Conservation (phyloP, 30 jellyfish, hydroid and myxozoan species). For the Clytia hemisphaerica region DNA sequence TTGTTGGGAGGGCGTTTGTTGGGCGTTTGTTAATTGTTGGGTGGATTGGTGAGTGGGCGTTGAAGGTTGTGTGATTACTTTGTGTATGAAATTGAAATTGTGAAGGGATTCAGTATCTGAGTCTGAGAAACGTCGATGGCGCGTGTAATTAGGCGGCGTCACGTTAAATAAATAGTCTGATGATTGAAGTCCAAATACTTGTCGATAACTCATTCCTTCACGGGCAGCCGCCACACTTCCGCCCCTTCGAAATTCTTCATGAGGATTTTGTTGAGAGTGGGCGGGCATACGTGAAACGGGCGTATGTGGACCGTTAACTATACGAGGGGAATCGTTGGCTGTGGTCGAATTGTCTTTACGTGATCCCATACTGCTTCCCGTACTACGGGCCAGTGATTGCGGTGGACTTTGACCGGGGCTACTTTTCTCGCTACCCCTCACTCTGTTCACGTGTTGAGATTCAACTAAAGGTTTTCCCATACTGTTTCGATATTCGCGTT, state of each 20-base stretch:
- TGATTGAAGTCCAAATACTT: slow-evolving; percentile 89
- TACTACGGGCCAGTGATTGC: slow-evolving; percentile 28
- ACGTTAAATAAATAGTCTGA: slow-evolving; percentile 82
- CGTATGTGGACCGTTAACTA: slow-evolving; percentile 1
- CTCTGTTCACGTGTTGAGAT: too few relatives aligned
- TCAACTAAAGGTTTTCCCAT: slow-evolving; percentile 16
- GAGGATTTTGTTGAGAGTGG: slow-evolving; percentile 7
- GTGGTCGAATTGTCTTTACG: not conserved
- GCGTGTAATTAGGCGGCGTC: slow-evolving; percentile 86
- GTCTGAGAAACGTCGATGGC: slow-evolving; percentile 94
- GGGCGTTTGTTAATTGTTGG: too few relatives aligned
- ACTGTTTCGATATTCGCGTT: slow-evolving; percentile 30
- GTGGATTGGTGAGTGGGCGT: too few relatives aligned
- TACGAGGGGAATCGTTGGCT: not conserved
- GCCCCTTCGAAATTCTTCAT: not conserved
- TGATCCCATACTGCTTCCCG: slow-evolving; percentile 10
- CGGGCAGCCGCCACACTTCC: slow-evolving; percentile 22
- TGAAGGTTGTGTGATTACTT: slow-evolving; percentile 24
- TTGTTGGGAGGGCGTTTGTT: too few relatives aligned
- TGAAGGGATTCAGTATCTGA: slow-evolving; percentile 97
- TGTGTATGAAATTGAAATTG: slow-evolving; percentile 53
- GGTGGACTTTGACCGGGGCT: slow-evolving; percentile 23
- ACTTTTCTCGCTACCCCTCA: not conserved
- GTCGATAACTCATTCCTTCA: slow-evolving; percentile 87
- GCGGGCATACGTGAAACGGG: not conserved